Conservation (phyloP, 2,888 invertebrate genomes). For the Nysson spinosus region DNA sequence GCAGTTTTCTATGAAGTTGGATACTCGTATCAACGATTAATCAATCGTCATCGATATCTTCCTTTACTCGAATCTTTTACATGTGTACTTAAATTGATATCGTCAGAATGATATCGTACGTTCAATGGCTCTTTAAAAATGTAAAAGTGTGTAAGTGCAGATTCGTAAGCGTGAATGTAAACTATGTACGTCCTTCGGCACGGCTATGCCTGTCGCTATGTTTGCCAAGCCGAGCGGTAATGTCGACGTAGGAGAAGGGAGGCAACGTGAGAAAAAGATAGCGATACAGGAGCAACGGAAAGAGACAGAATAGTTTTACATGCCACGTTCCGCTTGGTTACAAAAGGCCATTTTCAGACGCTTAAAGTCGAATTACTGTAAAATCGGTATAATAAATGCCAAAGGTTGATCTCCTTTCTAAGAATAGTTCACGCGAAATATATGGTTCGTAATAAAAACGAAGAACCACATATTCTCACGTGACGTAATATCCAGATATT, state of each 20-base stretch:
- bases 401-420: too few species aligned
- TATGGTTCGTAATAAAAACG: too few species aligned
- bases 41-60: too few species aligned
- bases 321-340: conserved; percentile 36
- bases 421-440: too few species aligned
- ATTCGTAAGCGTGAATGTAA: conserved; percentile 9
- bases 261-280: conserved; percentile 5
- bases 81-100: too few species aligned
- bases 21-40: too few species aligned
- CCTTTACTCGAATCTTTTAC: too few species aligned
- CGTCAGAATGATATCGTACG: conserved; percentile 24
- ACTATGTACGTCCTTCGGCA: conserved; percentile 53
- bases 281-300: conserved; percentile 8
- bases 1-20: too few species aligned
- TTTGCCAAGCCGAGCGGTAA: conserved; percentile 61
- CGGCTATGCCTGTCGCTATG: conserved; percentile 53
- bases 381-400: conserved; percentile 31
- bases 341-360: conserved; percentile 48
- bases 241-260: conserved; percentile 39
- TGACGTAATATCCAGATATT: too few species aligned
- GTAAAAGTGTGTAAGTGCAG: conserved; percentile 3
- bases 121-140: conserved; percentile 36
- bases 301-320: conserved; percentile 31
- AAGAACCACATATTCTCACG: too few species aligned
- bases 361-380: conserved; percentile 11